Evolutionary conservation across 1,140 invertebrate genomes (phyloP).

Genomic region (Pachypeltis micranthus): DNA sequence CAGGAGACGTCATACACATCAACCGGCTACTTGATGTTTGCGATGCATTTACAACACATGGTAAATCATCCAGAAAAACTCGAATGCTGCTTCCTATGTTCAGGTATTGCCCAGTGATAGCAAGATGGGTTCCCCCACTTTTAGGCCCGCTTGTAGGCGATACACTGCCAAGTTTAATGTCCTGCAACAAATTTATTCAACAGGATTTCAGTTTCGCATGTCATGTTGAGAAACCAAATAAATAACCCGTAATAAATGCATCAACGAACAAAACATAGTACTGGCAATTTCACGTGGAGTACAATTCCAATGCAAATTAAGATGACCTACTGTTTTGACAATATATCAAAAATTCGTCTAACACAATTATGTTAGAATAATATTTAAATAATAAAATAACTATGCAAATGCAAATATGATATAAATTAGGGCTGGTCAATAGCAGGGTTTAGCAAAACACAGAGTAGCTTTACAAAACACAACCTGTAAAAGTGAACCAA

Average conservation of each 20-base stretch:
- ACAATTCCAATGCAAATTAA: no score
- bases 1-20: slow-evolving; percentile 70
- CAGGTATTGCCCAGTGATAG: slow-evolving; percentile 78
- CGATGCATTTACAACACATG: slow-evolving; percentile 75
- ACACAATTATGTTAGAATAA: no score
- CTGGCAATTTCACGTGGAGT: no score
- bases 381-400: no score
- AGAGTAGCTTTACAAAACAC: no score
- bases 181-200: slow-evolving; percentile 32
- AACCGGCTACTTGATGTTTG: slow-evolving; percentile 79
- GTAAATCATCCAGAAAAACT: slow-evolving; percentile 76
- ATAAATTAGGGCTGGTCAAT: no score
- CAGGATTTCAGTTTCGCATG: no score
- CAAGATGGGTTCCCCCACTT: slow-evolving; percentile 85
- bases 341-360: no score
- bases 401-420: no score
- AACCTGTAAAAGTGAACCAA: no score
- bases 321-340: no score
- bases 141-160: slow-evolving; percentile 78
- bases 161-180: slow-evolving; percentile 66
- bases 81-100: slow-evolving; percentile 85
- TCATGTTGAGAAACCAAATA: not conserved
- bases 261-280: not conserved
- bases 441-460: no score
- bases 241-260: not conserved